A percentile compares a stretch with the other conserved stretches of the same genome.
phyloP scores from a whole-genome alignment of 53 echinoderm and acorn worm species.

The Patiria pectinifera region DNA sequence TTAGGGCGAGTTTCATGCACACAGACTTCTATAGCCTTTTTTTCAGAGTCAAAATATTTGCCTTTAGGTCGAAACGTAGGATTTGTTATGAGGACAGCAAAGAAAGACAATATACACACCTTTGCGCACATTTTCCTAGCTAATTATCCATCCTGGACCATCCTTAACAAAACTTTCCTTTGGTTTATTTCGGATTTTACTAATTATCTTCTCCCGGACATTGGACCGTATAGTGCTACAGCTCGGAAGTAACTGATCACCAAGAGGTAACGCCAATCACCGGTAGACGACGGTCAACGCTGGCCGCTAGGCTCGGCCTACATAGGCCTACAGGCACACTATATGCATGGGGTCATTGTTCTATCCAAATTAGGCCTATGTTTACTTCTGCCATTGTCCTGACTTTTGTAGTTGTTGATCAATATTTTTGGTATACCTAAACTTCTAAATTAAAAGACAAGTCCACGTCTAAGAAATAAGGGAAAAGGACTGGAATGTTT shows the following conservation, averaged over 20 bases:
- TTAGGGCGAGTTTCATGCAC: no score
- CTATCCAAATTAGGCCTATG: no score
- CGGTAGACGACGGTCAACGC: not conserved
- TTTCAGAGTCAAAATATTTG: no score
- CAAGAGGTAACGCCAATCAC: conserved; percentile 8
- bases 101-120: not conserved
- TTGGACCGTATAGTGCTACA: not conserved
- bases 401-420: no score
- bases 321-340: no score
- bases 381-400: no score
- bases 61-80: not conserved
- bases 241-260: conserved; percentile 46
- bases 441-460: no score
- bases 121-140: not conserved
- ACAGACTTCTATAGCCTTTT: no score
- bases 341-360: not conserved
- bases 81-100: not conserved
- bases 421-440: no score
- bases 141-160: conserved; percentile 3
- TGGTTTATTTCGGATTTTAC: conserved; percentile 24
- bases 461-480: no score
- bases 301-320: not conserved
- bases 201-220: conserved; percentile 34
- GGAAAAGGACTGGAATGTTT: no score
- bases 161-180: conserved; percentile 33